A percentile compares a stretch with the other conserved stretches of the same genome.
These are phyloP conservation scores for Xerus inauris DNA, from an alignment of 2,113 vertebrate species.

Conservation along the genomic window DNA sequence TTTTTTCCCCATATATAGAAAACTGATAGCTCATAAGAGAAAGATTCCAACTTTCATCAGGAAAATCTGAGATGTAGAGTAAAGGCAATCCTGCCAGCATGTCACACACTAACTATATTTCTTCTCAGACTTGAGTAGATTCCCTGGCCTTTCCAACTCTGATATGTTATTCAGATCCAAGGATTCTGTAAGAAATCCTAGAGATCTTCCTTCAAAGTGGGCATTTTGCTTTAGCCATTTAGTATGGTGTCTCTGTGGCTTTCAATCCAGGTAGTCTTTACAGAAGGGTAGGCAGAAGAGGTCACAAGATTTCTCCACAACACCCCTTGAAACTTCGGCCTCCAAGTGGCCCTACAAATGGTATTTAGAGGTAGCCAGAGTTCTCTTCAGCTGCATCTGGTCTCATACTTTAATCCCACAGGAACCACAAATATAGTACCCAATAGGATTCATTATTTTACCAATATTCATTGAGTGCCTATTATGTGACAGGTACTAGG, in stretches of 20 bases:
- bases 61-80: background rate
- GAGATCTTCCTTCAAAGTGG: background rate
- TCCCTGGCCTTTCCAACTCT: background rate
- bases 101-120: background rate
- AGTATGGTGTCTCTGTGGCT: background rate
- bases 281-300: accelerated
- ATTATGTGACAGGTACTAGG: constrained; percentile 34
- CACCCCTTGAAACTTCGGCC: background rate
- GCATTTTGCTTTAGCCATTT: background rate
- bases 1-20: background rate
- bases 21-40: background rate
- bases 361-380: background rate
- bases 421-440: background rate
- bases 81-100: background rate
- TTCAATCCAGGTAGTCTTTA: background rate
- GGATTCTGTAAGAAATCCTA: background rate
- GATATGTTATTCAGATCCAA: background rate
- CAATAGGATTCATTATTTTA: constrained; percentile 57
- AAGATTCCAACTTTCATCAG: background rate
- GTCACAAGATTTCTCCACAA: background rate
- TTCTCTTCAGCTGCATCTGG: background rate
- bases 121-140: background rate
- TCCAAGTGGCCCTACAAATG: background rate
- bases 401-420: constrained; percentile 46
- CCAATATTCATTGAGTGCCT: constrained; percentile 64